These are phyloP conservation scores for Morpho helenor DNA, from an alignment of 2,888 invertebrate genomes.

Conservation along the genomic window DNA sequence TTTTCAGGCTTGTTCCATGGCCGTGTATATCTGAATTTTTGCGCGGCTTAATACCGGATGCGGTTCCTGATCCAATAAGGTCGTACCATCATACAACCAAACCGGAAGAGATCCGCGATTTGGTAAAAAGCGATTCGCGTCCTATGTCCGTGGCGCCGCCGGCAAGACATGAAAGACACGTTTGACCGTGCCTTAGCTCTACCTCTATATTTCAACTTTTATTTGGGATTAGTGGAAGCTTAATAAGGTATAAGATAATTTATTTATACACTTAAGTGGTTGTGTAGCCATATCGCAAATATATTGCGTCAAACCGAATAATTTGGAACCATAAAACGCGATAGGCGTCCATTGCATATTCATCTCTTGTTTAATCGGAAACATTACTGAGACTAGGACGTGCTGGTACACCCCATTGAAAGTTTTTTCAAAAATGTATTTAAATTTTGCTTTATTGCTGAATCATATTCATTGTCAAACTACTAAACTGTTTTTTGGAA, in stretches of 20 bases:
- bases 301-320: too few relatives aligned
- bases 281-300: too few relatives aligned
- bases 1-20: conserved; percentile 87
- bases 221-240: not conserved
- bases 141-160: conserved; percentile 60
- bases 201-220: not conserved
- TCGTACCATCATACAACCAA: conserved; percentile 9
- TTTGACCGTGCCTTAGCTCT: conserved; percentile 34
- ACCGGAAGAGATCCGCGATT: conserved; percentile 4
- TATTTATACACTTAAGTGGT: not conserved
- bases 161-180: conserved; percentile 58
- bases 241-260: not conserved
- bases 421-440: too few relatives aligned
- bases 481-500: too few relatives aligned
- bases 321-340: too few relatives aligned
- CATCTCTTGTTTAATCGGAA: too few relatives aligned
- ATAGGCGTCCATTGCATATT: too few relatives aligned
- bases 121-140: conserved; percentile 46
- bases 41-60: conserved; percentile 83
- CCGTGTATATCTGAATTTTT: conserved; percentile 82
- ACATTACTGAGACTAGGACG: too few relatives aligned
- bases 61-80: conserved; percentile 66
- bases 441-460: too few relatives aligned
- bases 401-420: too few relatives aligned
- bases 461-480: too few relatives aligned